Evolutionary conservation across 2,888 invertebrate species (phyloP), one percentile per base, ranked within the genome.

Genomic region (Glomeris marginata): DNA sequence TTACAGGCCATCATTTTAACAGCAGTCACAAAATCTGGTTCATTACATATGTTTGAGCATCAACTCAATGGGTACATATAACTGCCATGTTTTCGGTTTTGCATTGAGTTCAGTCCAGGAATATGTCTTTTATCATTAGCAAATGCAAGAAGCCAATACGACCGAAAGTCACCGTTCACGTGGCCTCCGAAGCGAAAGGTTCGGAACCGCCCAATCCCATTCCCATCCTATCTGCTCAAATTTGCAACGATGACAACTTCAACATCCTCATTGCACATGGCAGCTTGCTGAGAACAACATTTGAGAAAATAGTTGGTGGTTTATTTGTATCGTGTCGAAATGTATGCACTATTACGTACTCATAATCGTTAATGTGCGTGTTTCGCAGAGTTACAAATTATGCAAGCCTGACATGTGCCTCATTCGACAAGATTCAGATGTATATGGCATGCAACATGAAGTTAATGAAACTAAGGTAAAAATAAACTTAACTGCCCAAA

Each of bases 41-140:
- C 80, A 5, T 75, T 84, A 37, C 81, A 87, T 66, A 70, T 84
- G 49, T 91, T 84, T 64, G 74, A 78, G 46, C 80, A 83, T 60
- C 76, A 77, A 56, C 69, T 84, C 36, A 86, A 85, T 68, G 84
- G 83, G 75, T 80, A 65, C 69, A 72, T 59, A n/a, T 8, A 8
- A 28, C 8, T 28, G 28, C 28, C 3, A 28, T 28, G 3, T 3
- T 8, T 8, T 8, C 28, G 28, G 8, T 8, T 28, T 28, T 28
- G 28, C 8, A 28, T 8, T 8, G 28, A 8, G 28, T 8, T 8
- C 28, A 5, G 8, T 28, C 4, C 28, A 5, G 28, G 8, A 28
- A 38, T 18, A 38, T 38, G 6, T 43, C 15, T 43, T 21, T 6
- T 5, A 6, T 43, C 6, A 22, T 20, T 28, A 47, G 47, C 10